A percentile compares a stretch with the other conserved stretches of the same genome.
phyloP scores from a whole-genome alignment of 1,140 invertebrate species.

The Phthorimaea operculella region DNA sequence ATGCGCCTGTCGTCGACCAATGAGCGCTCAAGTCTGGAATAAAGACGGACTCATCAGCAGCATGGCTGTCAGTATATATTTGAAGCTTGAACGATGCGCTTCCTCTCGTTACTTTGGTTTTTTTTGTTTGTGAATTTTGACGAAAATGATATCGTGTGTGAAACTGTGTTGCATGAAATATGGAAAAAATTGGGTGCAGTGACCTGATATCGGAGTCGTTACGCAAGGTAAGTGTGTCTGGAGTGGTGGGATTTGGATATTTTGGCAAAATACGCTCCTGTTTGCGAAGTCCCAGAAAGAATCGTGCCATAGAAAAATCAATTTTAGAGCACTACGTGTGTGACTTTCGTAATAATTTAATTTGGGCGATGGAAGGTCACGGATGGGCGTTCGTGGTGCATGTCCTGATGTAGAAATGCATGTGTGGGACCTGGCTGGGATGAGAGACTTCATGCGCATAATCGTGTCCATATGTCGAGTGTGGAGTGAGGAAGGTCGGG shows the following conservation, averaged over 20 bases:
- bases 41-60: constrained; percentile 82
- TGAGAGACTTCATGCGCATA: neutral
- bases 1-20: constrained; percentile 64
- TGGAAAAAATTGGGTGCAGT: constrained; percentile 57
- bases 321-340: constrained; percentile 32
- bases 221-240: constrained; percentile 39
- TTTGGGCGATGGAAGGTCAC: constrained; percentile 37
- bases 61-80: constrained; percentile 91
- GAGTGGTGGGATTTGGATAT: constrained; percentile 9
- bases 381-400: neutral
- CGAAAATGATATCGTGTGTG: constrained; percentile 63
- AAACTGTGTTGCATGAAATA: constrained; percentile 54
- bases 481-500: constrained; percentile 49
- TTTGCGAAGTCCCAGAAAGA: constrained; percentile 9
- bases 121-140: constrained; percentile 64
- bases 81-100: constrained; percentile 82
- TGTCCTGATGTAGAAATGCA: neutral
- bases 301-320: constrained; percentile 33
- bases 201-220: constrained; percentile 59
- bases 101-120: constrained; percentile 73
- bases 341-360: constrained; percentile 33
- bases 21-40: constrained; percentile 72
- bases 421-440: neutral
- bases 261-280: constrained; percentile 6
- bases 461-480: constrained; percentile 53